Conservation (phyloP, 2,797 vertebrate genomes). For the Geotrypetes seraphini region DNA sequence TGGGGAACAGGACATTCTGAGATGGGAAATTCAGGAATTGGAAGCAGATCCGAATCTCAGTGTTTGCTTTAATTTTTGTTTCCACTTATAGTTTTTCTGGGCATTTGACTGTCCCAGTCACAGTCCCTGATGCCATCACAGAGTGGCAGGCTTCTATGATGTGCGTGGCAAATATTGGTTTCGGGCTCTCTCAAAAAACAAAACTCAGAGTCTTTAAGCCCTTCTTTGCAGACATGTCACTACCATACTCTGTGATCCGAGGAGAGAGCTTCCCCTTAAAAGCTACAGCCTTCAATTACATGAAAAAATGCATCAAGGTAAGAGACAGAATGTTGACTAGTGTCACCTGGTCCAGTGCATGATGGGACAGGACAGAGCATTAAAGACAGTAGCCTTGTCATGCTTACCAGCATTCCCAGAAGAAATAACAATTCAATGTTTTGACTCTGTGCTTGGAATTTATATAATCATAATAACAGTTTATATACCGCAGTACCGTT, state of each 20-base stretch:
- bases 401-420: no score
- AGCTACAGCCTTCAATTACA: constrained; percentile 53
- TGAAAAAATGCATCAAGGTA: constrained; percentile 60
- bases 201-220: constrained; percentile 58
- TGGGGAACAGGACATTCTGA: not conserved
- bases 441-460: no score
- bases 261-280: constrained; percentile 63
- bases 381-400: not conserved
- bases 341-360: no score
- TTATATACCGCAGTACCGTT: no score
- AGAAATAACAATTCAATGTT: no score
- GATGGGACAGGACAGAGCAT: accelerated
- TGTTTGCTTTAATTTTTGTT: not conserved
- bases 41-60: not conserved
- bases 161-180: constrained; percentile 49
- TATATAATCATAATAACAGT: no score
- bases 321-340: not conserved
- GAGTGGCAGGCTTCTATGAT: constrained; percentile 67
- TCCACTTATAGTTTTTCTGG: constrained; percentile 18
- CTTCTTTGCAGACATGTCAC: constrained; percentile 56
- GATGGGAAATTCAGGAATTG: not conserved
- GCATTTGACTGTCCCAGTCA: constrained; percentile 17
- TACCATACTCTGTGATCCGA: constrained; percentile 63
- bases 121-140: constrained; percentile 62
- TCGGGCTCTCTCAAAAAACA: constrained; percentile 57